Percentiles rank a stretch among this genome's conserved stretches.
phyloP scores from a whole-genome alignment of 2,888 invertebrate genomes.

The Zeuzera pyrina region DNA sequence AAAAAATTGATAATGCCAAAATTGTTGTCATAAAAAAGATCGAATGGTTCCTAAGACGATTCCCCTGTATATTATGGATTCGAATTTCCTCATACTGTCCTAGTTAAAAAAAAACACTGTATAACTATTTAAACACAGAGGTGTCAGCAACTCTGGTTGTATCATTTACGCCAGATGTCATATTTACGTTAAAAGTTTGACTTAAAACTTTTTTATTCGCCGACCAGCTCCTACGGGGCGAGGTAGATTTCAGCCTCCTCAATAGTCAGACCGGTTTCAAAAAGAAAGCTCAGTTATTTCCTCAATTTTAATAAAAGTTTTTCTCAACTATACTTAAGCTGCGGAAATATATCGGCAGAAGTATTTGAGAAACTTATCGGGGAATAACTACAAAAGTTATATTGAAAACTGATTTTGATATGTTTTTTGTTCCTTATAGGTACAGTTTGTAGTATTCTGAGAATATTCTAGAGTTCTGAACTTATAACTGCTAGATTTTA shows the following conservation, averaged over 20 bases:
- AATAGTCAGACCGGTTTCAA: constrained; percentile 10
- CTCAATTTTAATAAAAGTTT: constrained; percentile 12
- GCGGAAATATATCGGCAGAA: neutral
- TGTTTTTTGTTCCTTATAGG: neutral
- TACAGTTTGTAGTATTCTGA: too few species aligned
- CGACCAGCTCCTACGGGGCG: constrained; percentile 4
- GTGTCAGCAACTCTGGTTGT: constrained; percentile 2
- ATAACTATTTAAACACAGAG: neutral
- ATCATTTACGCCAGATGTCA: constrained; percentile 8
- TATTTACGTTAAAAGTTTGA: constrained; percentile 12
- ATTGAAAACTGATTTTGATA: constrained; percentile 1
- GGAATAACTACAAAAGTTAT: constrained; percentile 7
- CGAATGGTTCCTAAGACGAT: too few species aligned
- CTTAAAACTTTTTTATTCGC: constrained; percentile 10
- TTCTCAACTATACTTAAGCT: constrained; percentile 2
- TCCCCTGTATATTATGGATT: too few species aligned
- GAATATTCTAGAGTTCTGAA: too few species aligned
- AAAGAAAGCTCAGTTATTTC: constrained; percentile 10
- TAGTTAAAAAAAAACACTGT: too few species aligned
- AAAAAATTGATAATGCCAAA: too few species aligned
- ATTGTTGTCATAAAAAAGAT: too few species aligned
- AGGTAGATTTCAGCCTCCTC: constrained; percentile 9
- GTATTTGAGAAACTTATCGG: constrained; percentile 5
- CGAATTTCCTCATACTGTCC: too few species aligned
- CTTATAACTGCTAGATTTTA: too few species aligned